Base-by-base conservation (phyloP, 2,797 vertebrate species). In the Paramormyrops hopkinsi region DNA sequence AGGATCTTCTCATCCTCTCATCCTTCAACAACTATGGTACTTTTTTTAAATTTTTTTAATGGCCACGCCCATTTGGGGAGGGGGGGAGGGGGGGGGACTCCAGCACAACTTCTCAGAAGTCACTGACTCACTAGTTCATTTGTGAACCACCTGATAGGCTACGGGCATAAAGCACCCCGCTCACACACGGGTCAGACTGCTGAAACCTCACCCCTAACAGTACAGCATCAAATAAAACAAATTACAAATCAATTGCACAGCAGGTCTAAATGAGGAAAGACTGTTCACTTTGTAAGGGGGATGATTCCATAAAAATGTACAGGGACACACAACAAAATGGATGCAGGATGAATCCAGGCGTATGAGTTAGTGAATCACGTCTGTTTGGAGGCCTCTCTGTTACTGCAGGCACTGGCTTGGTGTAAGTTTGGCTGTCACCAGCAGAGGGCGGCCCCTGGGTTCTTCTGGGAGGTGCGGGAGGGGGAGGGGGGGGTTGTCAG, bases 211-310 rank as follows among this genome's bases (percentile, higher is more conserved):
- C n/a, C 44, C 79, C 82, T 84, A 84, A 84, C 46, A 14, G 9
- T 22, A 33, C 29, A 59, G 25, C n/a, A 22, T 33, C 84, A 22
- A 86, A 53, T 14, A 29, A 86, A 25, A 86, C 8, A 12, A n/a
- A 84, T 29, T 19, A 59, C 50, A 87, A 62, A 37, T 41, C 41
- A 41, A 88, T 2, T 22, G 19, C 29, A 76, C 46, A 19, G 33
- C 85, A 33, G 14, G 33, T 69, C 37, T 9, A 59, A 29, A 65
- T 3, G 25, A 65, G 44, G 59, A 51, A 76, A 88, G 89, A 90
- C 90, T 90, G 89, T 87, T 90, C 88, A 56, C 90, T 92, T 91
- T 90, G 89, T 90, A 90, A 91, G 91, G 59, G 48, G 14, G 88
- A 86, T 86, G 88, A 91, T 86, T 89, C 19, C 69, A 86, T 83